Base-by-base conservation (phyloP, 1,140 invertebrate genomes). In the Aphaenogaster floridana region DNA sequence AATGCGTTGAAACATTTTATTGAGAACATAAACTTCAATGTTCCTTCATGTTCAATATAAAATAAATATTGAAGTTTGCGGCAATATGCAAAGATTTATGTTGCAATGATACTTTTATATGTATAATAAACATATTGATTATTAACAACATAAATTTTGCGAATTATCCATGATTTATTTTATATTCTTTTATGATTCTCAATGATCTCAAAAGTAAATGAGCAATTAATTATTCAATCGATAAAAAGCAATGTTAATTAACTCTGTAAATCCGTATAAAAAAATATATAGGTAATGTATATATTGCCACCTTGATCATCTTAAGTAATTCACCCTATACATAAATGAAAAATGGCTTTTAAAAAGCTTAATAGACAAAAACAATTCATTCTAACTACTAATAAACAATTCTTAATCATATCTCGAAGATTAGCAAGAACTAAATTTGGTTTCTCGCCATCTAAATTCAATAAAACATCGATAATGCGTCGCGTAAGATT, bases 241-340 rank as follows among this genome's bases (percentile, higher is more conserved):
- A 61, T 61, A 61, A 15, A 72, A 57, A 34, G 1, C 9, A 54
- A 79, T 8, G 2, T 6, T 66, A 50, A 66, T 79, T 79, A 50
- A 4, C 1, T 21, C 11, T 21, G n/a, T 21, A 39, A 71, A 48
- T 15, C 28, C 6, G 13, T 42, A 52, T 39, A 79, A 50, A 52
- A 66, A 52, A 52, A n/a, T 34, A 34, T 57, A 13, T 34, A 57
- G 36, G 17, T 57, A 42, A 81, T 34, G 15, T 45, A 59, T 36
- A 72, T 13, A 83, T 13, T 39, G 9, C 17, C 28, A 28, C 28
- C 28, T 28, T 28, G 17, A 66, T 9, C 68, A 74, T 83, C 52
- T 74, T 36, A 71, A 72, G 36, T 72, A 28, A 36, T 34, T 83
- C 52, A 83, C 68, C n/a, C 52, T 59, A 11, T 48, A 72, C 36